phyloP scores from a whole-genome alignment of 2,888 invertebrate genomes.

The Gastracanthus pulcherrimus region DNA sequence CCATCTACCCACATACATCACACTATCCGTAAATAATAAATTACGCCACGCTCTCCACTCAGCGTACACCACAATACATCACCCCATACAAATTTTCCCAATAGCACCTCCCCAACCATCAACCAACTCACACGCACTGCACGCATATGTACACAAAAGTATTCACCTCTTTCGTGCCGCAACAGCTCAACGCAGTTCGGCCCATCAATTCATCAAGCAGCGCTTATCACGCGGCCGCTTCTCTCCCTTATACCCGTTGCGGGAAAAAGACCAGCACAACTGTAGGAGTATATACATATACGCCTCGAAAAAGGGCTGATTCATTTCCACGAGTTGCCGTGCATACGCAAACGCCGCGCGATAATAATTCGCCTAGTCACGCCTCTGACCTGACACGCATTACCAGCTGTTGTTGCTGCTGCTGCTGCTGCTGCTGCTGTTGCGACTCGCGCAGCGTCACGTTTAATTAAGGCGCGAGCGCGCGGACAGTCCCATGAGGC shows the following conservation, averaged over 20 bases:
- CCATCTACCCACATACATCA: neutral
- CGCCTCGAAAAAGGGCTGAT: neutral
- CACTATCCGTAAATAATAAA: neutral
- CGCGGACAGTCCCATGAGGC: too few species aligned
- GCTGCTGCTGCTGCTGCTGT: neutral
- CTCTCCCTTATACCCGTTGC: too few species aligned
- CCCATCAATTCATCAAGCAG: neutral
- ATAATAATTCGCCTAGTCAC: constrained; percentile 3
- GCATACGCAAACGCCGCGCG: too few species aligned
- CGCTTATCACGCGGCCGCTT: neutral
- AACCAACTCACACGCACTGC: too few species aligned
- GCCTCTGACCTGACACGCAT: neutral
- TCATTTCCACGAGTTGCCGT: neutral
- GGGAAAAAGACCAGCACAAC: too few species aligned
- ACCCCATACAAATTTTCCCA: neutral
- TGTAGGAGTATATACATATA: neutral
- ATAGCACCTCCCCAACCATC: too few species aligned
- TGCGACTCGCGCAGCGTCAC: neutral
- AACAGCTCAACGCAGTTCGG: too few species aligned
- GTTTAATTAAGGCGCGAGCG: constrained; percentile 17
- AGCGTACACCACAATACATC: neutral
- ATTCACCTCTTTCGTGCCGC: neutral
- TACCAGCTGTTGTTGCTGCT: neutral
- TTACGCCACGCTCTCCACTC: neutral
- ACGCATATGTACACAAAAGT: neutral